Percentiles rank a stretch among this genome's conserved stretches.
Conservation (phyloP, 2,888 invertebrate genomes). For the Cyclophora albipunctata region DNA sequence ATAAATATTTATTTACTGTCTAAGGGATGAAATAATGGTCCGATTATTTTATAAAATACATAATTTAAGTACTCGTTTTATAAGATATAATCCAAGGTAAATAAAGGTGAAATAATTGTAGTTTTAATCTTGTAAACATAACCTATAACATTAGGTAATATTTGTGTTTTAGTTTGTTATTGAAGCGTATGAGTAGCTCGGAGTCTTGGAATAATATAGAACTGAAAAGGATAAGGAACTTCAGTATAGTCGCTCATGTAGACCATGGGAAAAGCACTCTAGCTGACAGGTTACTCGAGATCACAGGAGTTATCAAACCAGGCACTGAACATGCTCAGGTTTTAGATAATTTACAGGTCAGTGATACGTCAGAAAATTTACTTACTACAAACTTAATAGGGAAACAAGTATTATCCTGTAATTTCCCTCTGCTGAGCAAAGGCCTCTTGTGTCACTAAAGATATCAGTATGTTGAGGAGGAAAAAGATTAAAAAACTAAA, state of each 20-base stretch:
- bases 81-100: too few relatives aligned
- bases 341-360: conserved; percentile 82
- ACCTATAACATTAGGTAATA: too few relatives aligned
- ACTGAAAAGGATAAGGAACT: conserved; percentile 84
- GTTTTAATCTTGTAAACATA: too few relatives aligned
- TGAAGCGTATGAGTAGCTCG: conserved; percentile 35
- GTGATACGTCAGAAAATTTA: conserved; percentile 1
- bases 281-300: conserved; percentile 95
- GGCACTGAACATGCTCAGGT: conserved; percentile 82
- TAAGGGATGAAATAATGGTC: too few relatives aligned
- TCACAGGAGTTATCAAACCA: conserved; percentile 86
- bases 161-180: conserved; percentile 9
- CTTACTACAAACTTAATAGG: background rate
- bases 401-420: background rate
- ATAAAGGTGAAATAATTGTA: background rate
- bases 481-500: too few relatives aligned
- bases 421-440: too few relatives aligned
- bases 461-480: too few relatives aligned
- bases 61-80: too few relatives aligned
- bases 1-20: too few relatives aligned
- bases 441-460: too few relatives aligned
- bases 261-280: conserved; percentile 99
- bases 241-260: conserved; percentile 98
- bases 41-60: too few relatives aligned
- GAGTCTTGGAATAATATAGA: conserved; percentile 29